phyloP scores from a whole-genome alignment of 2,888 invertebrate genomes.

The Osedax frankpressi region DNA sequence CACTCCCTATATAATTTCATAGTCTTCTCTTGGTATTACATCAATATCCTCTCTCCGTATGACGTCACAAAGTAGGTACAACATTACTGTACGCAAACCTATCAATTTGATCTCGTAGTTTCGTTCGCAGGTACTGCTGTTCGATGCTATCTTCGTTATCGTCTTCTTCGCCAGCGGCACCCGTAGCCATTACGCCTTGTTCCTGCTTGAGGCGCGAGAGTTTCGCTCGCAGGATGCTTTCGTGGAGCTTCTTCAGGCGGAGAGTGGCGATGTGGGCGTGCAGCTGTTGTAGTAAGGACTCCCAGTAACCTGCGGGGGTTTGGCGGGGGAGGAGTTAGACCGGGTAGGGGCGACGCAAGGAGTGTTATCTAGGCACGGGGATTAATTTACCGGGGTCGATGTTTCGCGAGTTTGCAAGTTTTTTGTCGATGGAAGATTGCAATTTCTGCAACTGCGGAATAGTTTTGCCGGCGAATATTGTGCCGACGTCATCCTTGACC shows the following conservation, averaged over 20 bases:
- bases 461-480: slow-evolving; percentile 82
- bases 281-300: slow-evolving; percentile 81
- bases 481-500: slow-evolving; percentile 75
- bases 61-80: no score
- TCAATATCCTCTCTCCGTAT: no score
- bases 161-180: not conserved
- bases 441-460: slow-evolving; percentile 70
- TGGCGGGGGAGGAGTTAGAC: not conserved
- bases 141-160: no score
- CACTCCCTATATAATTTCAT: no score
- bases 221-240: slow-evolving; percentile 73
- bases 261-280: slow-evolving; percentile 91
- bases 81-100: no score
- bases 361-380: not conserved
- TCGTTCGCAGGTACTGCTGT: no score
- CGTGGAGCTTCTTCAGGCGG: slow-evolving; percentile 77
- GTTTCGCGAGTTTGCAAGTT: slow-evolving; percentile 72
- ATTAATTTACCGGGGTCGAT: slow-evolving; percentile 76
- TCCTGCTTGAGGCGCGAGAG: slow-evolving; percentile 64
- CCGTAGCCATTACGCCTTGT: not conserved
- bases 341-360: not conserved
- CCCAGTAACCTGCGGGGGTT: slow-evolving; percentile 86
- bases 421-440: slow-evolving; percentile 69
- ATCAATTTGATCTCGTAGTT: no score
- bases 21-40: no score